Conservation (phyloP, 1,140 invertebrate species). For the Phenacoccus solenopsis region DNA sequence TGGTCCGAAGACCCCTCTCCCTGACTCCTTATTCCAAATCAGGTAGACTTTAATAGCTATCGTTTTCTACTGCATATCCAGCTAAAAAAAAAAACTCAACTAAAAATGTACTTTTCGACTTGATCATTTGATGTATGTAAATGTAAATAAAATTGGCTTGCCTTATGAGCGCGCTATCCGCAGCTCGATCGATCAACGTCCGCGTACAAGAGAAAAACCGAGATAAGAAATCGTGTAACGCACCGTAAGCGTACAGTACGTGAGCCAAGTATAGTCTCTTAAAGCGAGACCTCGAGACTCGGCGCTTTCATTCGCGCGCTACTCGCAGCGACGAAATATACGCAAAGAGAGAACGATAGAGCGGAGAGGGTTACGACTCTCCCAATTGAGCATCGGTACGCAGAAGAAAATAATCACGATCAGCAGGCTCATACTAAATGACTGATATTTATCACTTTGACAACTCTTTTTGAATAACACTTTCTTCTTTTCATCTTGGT, state of each 20-base stretch:
- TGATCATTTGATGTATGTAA: not conserved
- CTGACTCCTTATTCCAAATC: no score
- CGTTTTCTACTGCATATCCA: no score
- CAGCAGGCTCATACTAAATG: not conserved
- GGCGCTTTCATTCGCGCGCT: not conserved
- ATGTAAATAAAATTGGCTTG: not conserved
- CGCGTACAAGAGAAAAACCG: not conserved
- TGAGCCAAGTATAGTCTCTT: constrained; percentile 1
- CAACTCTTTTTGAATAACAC: constrained; percentile 2
- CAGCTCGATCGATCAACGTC: not conserved
- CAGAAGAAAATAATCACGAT: not conserved
- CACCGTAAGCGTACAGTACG: not conserved
- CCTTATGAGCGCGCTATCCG: not conserved
- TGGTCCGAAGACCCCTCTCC: no score
- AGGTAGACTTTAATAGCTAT: no score
- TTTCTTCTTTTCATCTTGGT: not conserved
- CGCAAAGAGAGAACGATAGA: no score
- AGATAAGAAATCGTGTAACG: not conserved
- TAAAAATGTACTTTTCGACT: not conserved
- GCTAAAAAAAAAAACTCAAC: no score
- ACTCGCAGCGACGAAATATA: not conserved
- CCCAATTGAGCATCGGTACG: not conserved
- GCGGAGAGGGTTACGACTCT: no score
- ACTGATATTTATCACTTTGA: constrained; percentile 3
- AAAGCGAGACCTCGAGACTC: not conserved